Percentiles rank a stretch among this genome's conserved stretches.
Conservation (phyloP, 2,797 vertebrate species). For the Menidia menidia region DNA sequence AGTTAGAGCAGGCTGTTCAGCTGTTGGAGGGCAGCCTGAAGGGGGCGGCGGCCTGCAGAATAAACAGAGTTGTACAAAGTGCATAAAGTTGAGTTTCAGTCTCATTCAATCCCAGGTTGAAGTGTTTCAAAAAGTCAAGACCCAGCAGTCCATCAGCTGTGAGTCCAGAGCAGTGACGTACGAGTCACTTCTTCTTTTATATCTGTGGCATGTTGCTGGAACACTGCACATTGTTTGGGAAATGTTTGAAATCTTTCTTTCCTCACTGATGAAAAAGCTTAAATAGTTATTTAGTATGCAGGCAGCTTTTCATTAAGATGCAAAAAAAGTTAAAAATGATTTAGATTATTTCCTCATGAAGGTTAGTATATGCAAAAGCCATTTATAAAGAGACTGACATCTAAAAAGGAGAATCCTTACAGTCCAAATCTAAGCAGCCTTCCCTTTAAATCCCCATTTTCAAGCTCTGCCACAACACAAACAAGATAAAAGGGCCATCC, state of each 20-base stretch:
- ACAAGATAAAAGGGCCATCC: no score
- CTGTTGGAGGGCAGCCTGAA: conserved; percentile 56
- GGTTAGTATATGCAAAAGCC: neutral
- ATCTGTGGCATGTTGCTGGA: neutral
- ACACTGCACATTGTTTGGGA: no score
- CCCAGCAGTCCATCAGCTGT: neutral
- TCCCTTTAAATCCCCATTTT: conserved; percentile 7
- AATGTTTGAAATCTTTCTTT: no score
- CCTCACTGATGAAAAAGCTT: neutral
- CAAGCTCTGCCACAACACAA: no score
- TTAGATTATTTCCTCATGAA: neutral
- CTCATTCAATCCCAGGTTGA: neutral
- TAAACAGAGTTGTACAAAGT: neutral
- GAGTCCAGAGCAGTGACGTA: neutral
- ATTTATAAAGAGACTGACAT: neutral
- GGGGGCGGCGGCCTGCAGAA: conserved; percentile 4
- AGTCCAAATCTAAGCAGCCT: conserved; percentile 4
- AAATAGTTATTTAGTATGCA: neutral
- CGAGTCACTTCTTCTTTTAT: neutral
- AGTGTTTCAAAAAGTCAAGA: neutral
- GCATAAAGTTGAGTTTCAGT: neutral
- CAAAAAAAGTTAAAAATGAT: neutral
- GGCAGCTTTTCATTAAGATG: neutral
- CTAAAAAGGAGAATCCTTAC: neutral
- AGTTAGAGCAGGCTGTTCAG: conserved; percentile 55